phyloP scores from a whole-genome alignment of 2,888 invertebrate species.

The Synanthedon andrenaeformis region DNA sequence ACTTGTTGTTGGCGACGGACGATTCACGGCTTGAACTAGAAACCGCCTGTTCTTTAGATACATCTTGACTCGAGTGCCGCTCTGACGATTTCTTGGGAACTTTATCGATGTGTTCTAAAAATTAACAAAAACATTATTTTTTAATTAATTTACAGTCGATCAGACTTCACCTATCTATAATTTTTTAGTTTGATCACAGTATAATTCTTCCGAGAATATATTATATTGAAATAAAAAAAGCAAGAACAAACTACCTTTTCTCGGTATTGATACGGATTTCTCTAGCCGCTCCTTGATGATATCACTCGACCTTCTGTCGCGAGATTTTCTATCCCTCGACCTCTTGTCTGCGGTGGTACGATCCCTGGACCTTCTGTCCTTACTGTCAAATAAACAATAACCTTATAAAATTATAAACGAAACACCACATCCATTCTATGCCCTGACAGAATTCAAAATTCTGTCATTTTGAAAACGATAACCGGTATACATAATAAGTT shows the following conservation, averaged over 20 bases:
- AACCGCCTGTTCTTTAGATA: conserved; percentile 42
- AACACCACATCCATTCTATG: no score
- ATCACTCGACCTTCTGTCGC: conserved; percentile 59
- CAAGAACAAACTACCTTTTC: conserved; percentile 35
- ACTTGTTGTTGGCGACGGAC: conserved; percentile 49
- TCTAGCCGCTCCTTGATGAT: conserved; percentile 59
- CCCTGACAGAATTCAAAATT: no score
- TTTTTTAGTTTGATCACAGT: no score
- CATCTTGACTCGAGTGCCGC: conserved; percentile 36
- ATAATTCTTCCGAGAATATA: no score
- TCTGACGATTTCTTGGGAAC: conserved; percentile 47
- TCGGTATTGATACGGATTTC: conserved; percentile 60
- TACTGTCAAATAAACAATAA: conserved; percentile 13
- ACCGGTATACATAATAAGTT: conserved; percentile 4
- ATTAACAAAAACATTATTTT: neutral
- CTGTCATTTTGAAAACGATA: neutral
- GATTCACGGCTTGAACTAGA: conserved; percentile 66
- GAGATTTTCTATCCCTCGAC: conserved; percentile 60
- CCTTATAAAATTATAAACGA: no score
- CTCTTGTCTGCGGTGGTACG: conserved; percentile 42
- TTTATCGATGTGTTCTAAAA: conserved; percentile 49
- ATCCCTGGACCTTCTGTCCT: conserved; percentile 58
- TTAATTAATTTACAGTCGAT: neutral
- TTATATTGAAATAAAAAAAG: neutral
- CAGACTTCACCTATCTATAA: neutral